Percentiles rank a stretch among this genome's conserved stretches.
These are phyloP conservation scores for Zygaena filipendulae DNA, from an alignment of 2,888 invertebrate species.

Conservation along the genomic window DNA sequence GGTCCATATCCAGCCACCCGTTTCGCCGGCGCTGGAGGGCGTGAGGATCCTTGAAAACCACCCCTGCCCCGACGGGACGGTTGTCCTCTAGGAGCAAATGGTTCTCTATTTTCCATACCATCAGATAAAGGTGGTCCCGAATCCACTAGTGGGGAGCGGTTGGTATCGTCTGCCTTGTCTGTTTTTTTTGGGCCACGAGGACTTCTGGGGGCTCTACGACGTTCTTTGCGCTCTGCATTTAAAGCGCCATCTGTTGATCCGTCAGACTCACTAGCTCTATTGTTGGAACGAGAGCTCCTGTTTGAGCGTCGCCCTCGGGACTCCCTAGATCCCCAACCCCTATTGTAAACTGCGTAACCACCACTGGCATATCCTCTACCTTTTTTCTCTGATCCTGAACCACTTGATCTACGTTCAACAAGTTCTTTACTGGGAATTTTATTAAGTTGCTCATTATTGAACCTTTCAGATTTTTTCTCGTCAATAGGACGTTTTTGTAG, in stretches of 20 bases:
- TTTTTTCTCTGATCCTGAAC: conserved; percentile 61
- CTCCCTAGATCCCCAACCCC: conserved; percentile 59
- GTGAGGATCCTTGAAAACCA: conserved; percentile 49
- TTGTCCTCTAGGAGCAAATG: conserved; percentile 88
- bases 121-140: conserved; percentile 27
- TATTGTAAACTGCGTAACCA: conserved; percentile 52
- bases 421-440: conserved; percentile 58
- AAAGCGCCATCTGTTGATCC: conserved; percentile 78
- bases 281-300: conserved; percentile 55
- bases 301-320: conserved; percentile 60
- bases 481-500: conserved; percentile 35
- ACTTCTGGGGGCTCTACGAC: conserved; percentile 61
- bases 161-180: conserved; percentile 66
- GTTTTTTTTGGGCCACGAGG: conserved; percentile 71
- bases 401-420: conserved; percentile 53
- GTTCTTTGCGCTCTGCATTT: conserved; percentile 60
- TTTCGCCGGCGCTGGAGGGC: conserved; percentile 64
- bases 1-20: conserved; percentile 82
- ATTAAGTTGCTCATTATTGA: conserved; percentile 46
- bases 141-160: conserved; percentile 27
- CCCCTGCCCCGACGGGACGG: conserved; percentile 89
- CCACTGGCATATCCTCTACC: conserved; percentile 56
- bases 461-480: conserved; percentile 44
- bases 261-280: conserved; percentile 76
- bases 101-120: conserved; percentile 69